phyloP scores from a whole-genome alignment of 2,113 vertebrate species.

The Pelecanoides urinatrix region DNA sequence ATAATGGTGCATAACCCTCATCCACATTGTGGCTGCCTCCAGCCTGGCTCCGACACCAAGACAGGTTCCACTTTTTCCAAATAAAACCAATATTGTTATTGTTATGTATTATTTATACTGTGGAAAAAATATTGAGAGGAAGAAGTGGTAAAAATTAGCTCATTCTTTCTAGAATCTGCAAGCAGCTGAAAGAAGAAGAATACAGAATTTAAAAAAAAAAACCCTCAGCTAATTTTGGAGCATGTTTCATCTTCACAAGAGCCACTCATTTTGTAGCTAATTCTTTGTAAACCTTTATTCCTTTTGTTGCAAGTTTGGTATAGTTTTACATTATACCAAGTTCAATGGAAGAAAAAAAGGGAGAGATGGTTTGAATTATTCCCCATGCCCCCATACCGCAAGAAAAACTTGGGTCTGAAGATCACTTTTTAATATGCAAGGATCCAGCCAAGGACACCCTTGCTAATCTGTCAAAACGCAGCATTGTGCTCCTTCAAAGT shows the following conservation, averaged over 20 bases:
- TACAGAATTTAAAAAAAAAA: neutral
- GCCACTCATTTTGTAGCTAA: neutral
- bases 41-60: neutral
- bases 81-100: neutral
- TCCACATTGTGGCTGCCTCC: neutral
- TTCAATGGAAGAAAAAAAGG: neutral
- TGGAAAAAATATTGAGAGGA: neutral
- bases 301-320: slow-evolving; percentile 10
- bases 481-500: slow-evolving; percentile 28
- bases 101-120: neutral
- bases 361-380: neutral
- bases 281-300: slow-evolving; percentile 32
- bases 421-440: slow-evolving; percentile 46
- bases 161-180: neutral
- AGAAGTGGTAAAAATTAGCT: neutral
- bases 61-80: neutral
- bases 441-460: slow-evolving; percentile 28
- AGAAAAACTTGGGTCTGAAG: slow-evolving; percentile 19
- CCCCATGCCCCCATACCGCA: neutral
- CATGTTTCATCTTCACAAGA: slow-evolving; percentile 30
- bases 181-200: slow-evolving; percentile 22
- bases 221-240: slow-evolving; percentile 42
- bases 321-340: neutral
- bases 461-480: slow-evolving; percentile 46
- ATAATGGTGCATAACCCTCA: accelerated